Evolutionary conservation across 2,888 invertebrate genomes (phyloP), one percentile per base, ranked within the genome.

Genomic region (Amaurobius ferox): DNA sequence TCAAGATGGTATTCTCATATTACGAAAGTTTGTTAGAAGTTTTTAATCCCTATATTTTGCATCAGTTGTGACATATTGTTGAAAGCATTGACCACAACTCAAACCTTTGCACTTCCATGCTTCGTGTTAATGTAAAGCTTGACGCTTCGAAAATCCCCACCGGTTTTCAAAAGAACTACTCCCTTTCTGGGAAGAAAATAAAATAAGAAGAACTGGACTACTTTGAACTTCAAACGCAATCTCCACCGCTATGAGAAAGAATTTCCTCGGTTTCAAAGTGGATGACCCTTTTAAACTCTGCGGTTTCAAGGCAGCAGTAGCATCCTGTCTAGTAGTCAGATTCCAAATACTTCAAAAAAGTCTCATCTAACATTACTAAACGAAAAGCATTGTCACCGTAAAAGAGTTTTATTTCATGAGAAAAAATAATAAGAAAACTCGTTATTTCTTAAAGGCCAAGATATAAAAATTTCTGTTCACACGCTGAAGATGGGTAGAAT

Each of bases 211-310:
- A 7, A 44, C 44, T 16, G 16, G 16, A 44, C 44, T 11, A 23
- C 55, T 55, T 11, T 55, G 55, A 55, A 55, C 55, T 11, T 55
- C 11, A 55, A 23, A 55, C 5, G 55, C 55, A 55, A 55, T 23
- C n/a, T 44, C 23, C 16, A n/a, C 23, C 13, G 2, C 3, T 55
- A 23, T 55, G 55, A 55, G 55, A 55, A 55, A 55, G 55, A 55
- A 55, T 55, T 23, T 55, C 55, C 23, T 11, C 23, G 3, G n/a
- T 23, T 55, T 55, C 23, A 1, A 23, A 19, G 23, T 3, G 23
- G 7, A 55, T 55, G 55, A 55, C 55, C 55, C 55, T 55, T 11
- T 55, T 55, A 55, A 55, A 55, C 55, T 1, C 16, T 55, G 55
- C 5, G 55, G 55, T 55, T 44, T 44, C 55, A 55, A 6, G 11